Evolutionary conservation across 2,113 vertebrate species (phyloP), one percentile per base, ranked within the genome.

Genomic region (Pedetes capensis): DNA sequence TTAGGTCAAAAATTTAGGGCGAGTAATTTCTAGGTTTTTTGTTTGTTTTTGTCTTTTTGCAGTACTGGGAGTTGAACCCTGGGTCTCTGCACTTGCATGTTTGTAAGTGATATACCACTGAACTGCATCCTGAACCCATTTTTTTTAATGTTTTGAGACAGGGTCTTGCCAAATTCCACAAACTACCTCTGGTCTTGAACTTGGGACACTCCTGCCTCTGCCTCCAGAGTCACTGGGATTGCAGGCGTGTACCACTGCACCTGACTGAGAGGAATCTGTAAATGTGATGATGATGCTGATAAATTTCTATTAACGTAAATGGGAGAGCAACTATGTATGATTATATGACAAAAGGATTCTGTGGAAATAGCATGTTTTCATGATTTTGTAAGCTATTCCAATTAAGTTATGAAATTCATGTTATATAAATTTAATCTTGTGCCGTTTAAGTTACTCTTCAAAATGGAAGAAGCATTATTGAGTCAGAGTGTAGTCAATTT

Each of bases 391-490:
- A 96, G 44, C 29, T 76, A 61, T 18, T 78, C 34, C 13, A 76
- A 63, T 23, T 68, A 76, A 79, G 17, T 69, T 91, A 71, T 91
- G 64, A 93, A 96, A 68, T 71, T 51, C 42, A 87, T n/a, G 32
- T 44, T 23, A 51, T 89, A 47, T 20, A 84, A 82, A 89, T 82
- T 81, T 75, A 95, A 84, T 72, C n/a, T 91, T 61, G 12, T 34
- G 39, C 18, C 59, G 34, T 80, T 89, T 83, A 75, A 85, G 68
- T 59, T 74, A 79, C 39, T 93, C 47, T 66, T 81, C 53, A 49
- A 94, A 89, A 76, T n/a, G 80, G 71, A 91, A 84, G 17, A 76
- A 44, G 49, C 81, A 47, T 95, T 66, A 87, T 22, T 76, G 25
- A 84, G 84, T 72, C 59, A 87, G 23, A 88, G 37, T 63, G 53